Base-by-base conservation (phyloP, 1,140 invertebrate species). In the Drosophila virilis region DNA sequence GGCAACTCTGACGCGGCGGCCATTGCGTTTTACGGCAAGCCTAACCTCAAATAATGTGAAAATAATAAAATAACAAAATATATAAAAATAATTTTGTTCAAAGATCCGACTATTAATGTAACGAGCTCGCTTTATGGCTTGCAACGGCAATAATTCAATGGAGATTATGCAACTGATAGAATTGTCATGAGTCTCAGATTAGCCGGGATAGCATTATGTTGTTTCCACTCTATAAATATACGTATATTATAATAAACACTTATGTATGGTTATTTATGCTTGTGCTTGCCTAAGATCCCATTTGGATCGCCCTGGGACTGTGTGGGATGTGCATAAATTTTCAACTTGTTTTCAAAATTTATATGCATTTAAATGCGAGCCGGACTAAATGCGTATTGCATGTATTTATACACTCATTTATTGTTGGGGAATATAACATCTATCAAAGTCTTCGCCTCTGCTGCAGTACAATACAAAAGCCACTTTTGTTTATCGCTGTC, bases 301-400 rank as follows among this genome's bases (percentile, higher is more conserved):
- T 50, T 65, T 55, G 32, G 50, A 46, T 68, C 51, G 61, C 38
- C 48, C 15, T 55, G 54, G 13, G 22, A 10, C 28, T 51, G 45
- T 38, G 52, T 57, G 69, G 69, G 52, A 42, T 58, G 69, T 52
- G 51, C 68, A 72, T 67, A 72, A 72, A 67, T 59, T 67, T 58
- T 45, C 54, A 43, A 22, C 52, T 51, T 58, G 69, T 66, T 65
- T 58, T 17, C 32, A 66, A 51, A 72, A 65, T 65, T 57, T 65
- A 43, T 65, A 72, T 43, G 45, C 69, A 57, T 67, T 67, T 59
- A 67, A 72, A 72, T 66, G 52, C 38, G 54, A 48, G 58, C 51
- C 13, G 12, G 8, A 28, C 45, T 8, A 28, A 48, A 48, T 22
- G 22, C 35, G 35, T 35, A 1, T 17, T 17, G 15, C 8, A 54